phyloP scores from a whole-genome alignment of 2,797 vertebrate genomes.

The Schizothorax lantsangensis region DNA sequence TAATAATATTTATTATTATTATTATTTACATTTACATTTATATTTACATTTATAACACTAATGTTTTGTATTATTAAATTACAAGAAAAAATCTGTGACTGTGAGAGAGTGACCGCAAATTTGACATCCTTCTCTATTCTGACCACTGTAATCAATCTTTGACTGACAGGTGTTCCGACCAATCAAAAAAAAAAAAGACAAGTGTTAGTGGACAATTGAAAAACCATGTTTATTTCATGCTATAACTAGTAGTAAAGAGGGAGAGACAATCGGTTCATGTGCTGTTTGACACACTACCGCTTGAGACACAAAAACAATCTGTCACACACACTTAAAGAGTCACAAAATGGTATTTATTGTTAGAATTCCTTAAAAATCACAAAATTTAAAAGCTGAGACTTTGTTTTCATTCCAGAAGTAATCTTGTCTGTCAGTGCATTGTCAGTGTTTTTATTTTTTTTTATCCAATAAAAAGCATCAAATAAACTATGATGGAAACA shows the following conservation, averaged over 20 bases:
- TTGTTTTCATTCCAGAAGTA: too few species aligned
- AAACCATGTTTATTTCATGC: not conserved
- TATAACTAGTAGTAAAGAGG: not conserved
- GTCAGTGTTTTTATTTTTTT: too few species aligned
- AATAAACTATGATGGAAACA: too few species aligned
- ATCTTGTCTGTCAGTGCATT: too few species aligned
- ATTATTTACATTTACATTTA: too few species aligned
- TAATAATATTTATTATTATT: too few species aligned
- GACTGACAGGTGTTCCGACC: not conserved
- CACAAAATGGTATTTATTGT: not conserved
- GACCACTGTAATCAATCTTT: not conserved
- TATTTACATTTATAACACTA: too few species aligned
- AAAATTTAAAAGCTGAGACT: too few species aligned
- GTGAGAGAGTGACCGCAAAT: not conserved
- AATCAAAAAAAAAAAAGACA: not conserved
- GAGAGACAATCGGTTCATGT: not conserved
- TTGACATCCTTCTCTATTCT: not conserved
- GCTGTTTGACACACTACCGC: not conserved
- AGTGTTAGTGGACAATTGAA: not conserved
- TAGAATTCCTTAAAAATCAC: not conserved
- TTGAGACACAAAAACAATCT: not conserved
- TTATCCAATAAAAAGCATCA: too few species aligned
- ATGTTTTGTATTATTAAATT: too few species aligned
- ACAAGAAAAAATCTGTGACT: not conserved
- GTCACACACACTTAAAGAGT: not conserved